These are phyloP conservation scores for Danio kyathit DNA, from an alignment of 2,797 vertebrate genomes.

Conservation along the genomic window DNA sequence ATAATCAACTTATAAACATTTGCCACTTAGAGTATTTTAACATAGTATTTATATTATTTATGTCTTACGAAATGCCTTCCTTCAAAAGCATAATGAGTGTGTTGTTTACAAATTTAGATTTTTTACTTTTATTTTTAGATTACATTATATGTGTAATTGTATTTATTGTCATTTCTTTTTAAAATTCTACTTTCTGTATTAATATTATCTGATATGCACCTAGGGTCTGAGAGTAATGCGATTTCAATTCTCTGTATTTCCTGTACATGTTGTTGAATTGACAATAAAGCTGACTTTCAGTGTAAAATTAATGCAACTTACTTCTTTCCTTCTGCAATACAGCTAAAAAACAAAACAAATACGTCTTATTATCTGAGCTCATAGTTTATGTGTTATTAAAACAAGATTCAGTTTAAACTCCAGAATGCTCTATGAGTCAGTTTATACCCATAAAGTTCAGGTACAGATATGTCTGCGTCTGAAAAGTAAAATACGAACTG, in stretches of 20 bases:
- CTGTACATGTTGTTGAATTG: too few species aligned
- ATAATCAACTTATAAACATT: too few species aligned
- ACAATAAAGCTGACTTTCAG: too few species aligned
- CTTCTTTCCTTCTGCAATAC: not conserved
- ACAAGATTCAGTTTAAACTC: not conserved
- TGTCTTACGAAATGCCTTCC: not conserved
- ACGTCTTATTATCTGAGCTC: not conserved
- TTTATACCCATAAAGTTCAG: conserved; percentile 21
- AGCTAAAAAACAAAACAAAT: not conserved
- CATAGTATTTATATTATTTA: not conserved
- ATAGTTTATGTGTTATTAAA: conserved; percentile 8
- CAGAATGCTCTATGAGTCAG: conserved; percentile 4
- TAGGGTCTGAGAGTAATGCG: too few species aligned
- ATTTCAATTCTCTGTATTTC: too few species aligned
- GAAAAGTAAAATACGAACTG: conserved; percentile 53
- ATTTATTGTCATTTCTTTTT: too few species aligned
- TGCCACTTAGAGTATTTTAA: too few species aligned
- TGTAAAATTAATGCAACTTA: not conserved
- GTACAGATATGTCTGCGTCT: conserved; percentile 37
- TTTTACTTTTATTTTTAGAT: too few species aligned
- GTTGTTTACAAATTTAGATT: too few species aligned
- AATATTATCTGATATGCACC: too few species aligned
- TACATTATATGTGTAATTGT: too few species aligned
- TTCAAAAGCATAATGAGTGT: not conserved
- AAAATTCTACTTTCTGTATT: too few species aligned